Base-by-base conservation (phyloP, 2,113 vertebrate genomes). In the Peromyscus leucopus region DNA sequence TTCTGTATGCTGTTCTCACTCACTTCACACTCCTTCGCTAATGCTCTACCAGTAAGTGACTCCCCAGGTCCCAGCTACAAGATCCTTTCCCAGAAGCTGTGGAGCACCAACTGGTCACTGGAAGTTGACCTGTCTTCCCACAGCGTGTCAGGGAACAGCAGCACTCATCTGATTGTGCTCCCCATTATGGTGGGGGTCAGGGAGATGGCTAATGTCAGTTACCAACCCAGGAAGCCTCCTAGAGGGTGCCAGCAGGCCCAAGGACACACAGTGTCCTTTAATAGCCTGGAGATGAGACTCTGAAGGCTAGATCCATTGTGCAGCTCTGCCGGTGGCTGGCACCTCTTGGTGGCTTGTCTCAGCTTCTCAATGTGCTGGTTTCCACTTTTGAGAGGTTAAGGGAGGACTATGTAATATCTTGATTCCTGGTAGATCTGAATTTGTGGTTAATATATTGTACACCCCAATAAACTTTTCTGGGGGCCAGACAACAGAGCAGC, bases 231-330 rank as follows among this genome's bases (percentile, higher is more conserved):
- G 89, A 61, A 33, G 39, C 61, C 28, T 11, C 55, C 46, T 1
- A 26, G 87, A 39, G 11, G 61, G 0, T 13, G 21, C 9, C 11
- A 17, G 7, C 61, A 69, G 61, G n/a, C 36, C 36, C 31, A 13
- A 24, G 69, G 7, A 12, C 36, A 17, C 79, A 42, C 3, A 48
- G 69, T 46, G 2, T n/a, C 6, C 0, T 9, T 0, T 16, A 21
- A 7, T 4, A 91, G 46, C 71, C 79, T 19, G 76, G 48, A 46
- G n/a, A 42, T 65, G n/a, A 74, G n/a, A 24, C 13, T 24, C 65
- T 93, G 57, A 21, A 65, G 69, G 6, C 83, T 0, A 42, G 31
- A 67, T 26, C 51, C 19, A 26, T 15, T 12, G 12, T 46, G 10
- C 1, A 63, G 24, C 17, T 75, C 24, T 78, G 36, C 79, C 90